Base-by-base conservation (phyloP, 2,113 vertebrate genomes). In the Halichoeres trimaculatus region DNA sequence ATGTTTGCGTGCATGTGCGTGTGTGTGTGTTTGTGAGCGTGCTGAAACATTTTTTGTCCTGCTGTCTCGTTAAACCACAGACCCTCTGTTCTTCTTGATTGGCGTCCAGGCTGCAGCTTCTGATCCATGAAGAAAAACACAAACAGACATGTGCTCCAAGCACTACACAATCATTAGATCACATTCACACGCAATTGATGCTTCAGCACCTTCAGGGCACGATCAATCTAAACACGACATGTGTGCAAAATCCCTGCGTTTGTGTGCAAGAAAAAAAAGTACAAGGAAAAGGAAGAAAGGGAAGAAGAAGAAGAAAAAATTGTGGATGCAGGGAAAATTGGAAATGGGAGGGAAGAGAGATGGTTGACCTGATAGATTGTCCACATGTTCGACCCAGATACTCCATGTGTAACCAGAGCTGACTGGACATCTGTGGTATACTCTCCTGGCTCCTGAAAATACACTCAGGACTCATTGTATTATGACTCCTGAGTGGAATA, bases 401-500 rank as follows among this genome's bases (percentile, higher is more conserved):
- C 82, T 87, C 68, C 62, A 60, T 38, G 76, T 78, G 87, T 87
- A 91, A 91, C 81, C 48, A 8, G 73, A 91, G 78, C 41, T 71
- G 72, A 73, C 48, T 81, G 83, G 88, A 89, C 89, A 92, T 86
- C 84, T 89, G 89, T 57, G 80, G 86, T 84, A 78, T 41, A 82
- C 84, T 84, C 85, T 81, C 54, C 76, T 82, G 86, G 74, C 81
- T 84, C 76, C 58, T 41, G 45, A 82, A 83, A 84, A 89, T 76
- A 63, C 88, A 90, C 88, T 62, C 70, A 82, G 76, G 87, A 74
- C 71, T 81, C 64, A 59, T 88, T 90, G 78, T 48, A 74, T 70
- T 65, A 72, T 52, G 78, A 81, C 61, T 82, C 66, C 69, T 41
- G 71, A 85, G 59, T 53, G 67, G 43, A 83, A 65, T 61, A 74